Evolutionary conservation across 2,888 invertebrate species (phyloP), one percentile per base, ranked within the genome.

Genomic region (Drosophila nr. perissopoda): DNA sequence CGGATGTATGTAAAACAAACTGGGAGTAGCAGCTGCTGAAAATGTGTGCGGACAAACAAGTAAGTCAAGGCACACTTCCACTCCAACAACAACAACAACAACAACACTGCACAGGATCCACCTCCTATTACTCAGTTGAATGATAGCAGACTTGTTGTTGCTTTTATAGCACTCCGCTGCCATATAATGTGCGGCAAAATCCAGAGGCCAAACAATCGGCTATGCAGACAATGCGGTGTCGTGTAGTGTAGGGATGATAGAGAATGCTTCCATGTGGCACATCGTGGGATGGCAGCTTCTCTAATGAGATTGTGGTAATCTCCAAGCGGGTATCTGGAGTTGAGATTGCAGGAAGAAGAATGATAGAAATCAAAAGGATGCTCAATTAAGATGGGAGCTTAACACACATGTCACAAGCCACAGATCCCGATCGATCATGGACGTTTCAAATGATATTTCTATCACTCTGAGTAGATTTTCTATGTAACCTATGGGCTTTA

Each of bases 31-130:
- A 76, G 69, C 48, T 60, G 58, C 56, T 56, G 57, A 70, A 87
- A 81, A 87, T 82, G 83, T 87, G 87, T 87, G 77, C 82, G 75
- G 82, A 81, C 88, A 85, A 86, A 88, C 88, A 85, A 89, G 86
- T 86, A 89, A 89, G 89, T 86, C 86, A 86, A 86, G 82, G 82
- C 75, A 85, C 81, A 86, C 89, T 88, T 89, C 85, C 89, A 84
- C 7, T 11, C 4, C 8, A 84, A 79, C 74, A 66, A 52, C 65
- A 52, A 57, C 53, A 49, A 29, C 10, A 51, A 58, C 46, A 49
- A 16, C 27, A 21, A 49, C 18, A 8, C 25, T 16, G 27, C 16
- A 16, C 46, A 46, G 46, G 46, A 25, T 56, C 36, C 7, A n/a
- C 27, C 38, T 34, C 25, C 34, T 53, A 34, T 53, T 53, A 53